Conservation (phyloP, 2,797 vertebrate genomes). For the Pipistrellus kuhlii region DNA sequence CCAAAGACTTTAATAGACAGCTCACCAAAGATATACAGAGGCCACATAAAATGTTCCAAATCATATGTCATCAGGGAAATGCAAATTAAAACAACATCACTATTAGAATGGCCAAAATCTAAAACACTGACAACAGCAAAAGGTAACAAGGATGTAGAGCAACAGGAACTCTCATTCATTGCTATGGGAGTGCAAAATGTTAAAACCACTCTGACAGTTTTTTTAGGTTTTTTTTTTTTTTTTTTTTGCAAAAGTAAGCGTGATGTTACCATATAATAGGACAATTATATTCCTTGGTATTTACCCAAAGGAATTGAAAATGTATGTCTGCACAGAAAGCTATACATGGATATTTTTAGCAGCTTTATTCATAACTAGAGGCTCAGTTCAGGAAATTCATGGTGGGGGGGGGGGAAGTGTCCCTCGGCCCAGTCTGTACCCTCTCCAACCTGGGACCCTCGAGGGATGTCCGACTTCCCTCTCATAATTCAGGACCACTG, state of each 20-base stretch:
- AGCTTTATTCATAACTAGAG: not conserved
- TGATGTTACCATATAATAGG: not conserved
- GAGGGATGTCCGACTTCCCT: too few species aligned
- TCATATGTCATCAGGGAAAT: not conserved
- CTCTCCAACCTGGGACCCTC: too few species aligned
- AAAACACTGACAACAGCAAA: not conserved
- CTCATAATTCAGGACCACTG: too few species aligned
- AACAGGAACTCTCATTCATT: too few species aligned
- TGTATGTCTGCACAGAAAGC: not conserved
- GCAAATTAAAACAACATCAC: not conserved
- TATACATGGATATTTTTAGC: not conserved
- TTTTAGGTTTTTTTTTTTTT: too few species aligned
- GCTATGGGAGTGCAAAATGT: not conserved
- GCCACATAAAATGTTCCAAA: not conserved
- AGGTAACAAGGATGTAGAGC: too few species aligned
- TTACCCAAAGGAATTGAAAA: not conserved
- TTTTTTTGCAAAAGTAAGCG: not conserved
- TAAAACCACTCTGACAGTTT: not conserved
- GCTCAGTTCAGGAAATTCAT: too few species aligned
- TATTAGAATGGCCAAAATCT: not conserved
- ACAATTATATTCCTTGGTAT: not conserved
- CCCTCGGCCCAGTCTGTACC: too few species aligned
- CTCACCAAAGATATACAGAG: not conserved
- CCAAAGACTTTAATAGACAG: not conserved
- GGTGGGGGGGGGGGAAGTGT: too few species aligned